A percentile compares a stretch with the other conserved stretches of the same genome.
Conservation (phyloP, 2,888 invertebrate genomes). For the Drosophila emarginata region DNA sequence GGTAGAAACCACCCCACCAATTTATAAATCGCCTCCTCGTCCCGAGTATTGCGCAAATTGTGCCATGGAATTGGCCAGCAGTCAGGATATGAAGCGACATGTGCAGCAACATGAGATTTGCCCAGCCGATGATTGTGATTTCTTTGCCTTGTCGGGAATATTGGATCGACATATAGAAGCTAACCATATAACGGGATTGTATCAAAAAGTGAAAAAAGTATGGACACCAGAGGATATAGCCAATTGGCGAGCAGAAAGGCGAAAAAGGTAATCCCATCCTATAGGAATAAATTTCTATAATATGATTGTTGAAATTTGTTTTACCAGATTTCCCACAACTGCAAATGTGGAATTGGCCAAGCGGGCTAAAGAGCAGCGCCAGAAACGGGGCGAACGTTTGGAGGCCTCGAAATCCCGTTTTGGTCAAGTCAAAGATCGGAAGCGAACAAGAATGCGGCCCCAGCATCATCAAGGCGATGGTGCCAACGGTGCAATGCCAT, state of each 20-base stretch:
- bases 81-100: constrained; percentile 86
- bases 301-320: neutral
- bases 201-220: constrained; percentile 88
- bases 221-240: constrained; percentile 91
- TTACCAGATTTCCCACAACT: constrained; percentile 86
- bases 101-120: constrained; percentile 90
- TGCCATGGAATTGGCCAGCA: constrained; percentile 87
- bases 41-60: constrained; percentile 90
- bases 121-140: constrained; percentile 89
- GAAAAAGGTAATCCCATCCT: constrained; percentile 83
- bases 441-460: constrained; percentile 41
- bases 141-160: constrained; percentile 83
- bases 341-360: constrained; percentile 87
- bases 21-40: constrained; percentile 34
- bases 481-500: constrained; percentile 21
- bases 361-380: constrained; percentile 86
- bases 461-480: constrained; percentile 12
- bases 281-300: neutral
- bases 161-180: constrained; percentile 91
- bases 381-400: constrained; percentile 90
- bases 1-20: constrained; percentile 24
- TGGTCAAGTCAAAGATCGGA: constrained; percentile 81
- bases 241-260: constrained; percentile 92
- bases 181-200: constrained; percentile 93
- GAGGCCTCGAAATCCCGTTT: constrained; percentile 82